These are phyloP conservation scores for Resseliella maxima DNA, from an alignment of 2,888 invertebrate genomes.

Conservation along the genomic window DNA sequence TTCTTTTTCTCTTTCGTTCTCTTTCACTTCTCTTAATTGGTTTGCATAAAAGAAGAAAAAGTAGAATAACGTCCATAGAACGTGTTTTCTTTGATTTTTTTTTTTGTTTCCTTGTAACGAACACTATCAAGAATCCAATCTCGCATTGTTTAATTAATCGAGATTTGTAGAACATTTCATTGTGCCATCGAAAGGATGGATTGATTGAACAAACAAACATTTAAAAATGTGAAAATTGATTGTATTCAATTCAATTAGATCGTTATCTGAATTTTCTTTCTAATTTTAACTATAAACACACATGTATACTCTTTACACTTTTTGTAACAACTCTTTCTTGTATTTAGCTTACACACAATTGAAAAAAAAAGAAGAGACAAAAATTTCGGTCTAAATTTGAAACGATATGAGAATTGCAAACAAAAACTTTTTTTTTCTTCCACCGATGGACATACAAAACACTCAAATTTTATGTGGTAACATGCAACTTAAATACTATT, in stretches of 20 bases:
- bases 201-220: no score
- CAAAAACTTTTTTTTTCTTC: slow-evolving; percentile 36
- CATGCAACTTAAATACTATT: neutral
- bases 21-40: neutral
- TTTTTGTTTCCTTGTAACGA: no score
- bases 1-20: neutral
- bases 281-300: neutral
- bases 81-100: no score
- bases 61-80: no score
- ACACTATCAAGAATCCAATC: no score
- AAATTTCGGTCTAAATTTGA: neutral
- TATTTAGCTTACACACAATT: slow-evolving; percentile 19
- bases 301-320: neutral
- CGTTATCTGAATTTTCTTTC: no score
- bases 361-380: neutral
- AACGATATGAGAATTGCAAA: slow-evolving; percentile 16
- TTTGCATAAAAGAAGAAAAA: no score
- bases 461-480: neutral
- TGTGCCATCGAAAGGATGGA: no score
- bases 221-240: no score
- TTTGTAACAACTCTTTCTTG: neutral
- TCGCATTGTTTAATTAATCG: no score
- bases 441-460: neutral
- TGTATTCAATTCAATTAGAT: no score
- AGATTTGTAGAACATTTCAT: no score